Conservation (phyloP, 2,888 invertebrate species). For the Agrotis clavis region DNA sequence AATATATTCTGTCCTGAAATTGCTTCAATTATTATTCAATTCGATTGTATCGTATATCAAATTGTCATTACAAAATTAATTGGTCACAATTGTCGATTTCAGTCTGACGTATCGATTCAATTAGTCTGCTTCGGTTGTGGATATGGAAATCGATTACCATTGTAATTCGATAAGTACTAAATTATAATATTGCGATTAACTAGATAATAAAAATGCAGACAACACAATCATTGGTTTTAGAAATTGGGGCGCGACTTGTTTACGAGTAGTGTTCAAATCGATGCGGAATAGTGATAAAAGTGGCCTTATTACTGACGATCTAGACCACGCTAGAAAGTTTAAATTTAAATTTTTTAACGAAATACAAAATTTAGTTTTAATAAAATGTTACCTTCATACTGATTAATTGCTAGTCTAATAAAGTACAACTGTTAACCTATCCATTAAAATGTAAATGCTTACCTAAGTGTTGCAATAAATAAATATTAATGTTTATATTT, state of each 20-base stretch:
- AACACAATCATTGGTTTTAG: background rate
- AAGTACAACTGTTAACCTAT: slow-evolving; percentile 13
- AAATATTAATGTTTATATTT: slow-evolving; percentile 26
- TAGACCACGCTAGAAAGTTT: slow-evolving; percentile 11
- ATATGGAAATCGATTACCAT: slow-evolving; percentile 34
- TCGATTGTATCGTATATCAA: slow-evolving; percentile 17
- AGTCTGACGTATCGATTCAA: slow-evolving; percentile 42
- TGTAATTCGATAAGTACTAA: slow-evolving; percentile 38
- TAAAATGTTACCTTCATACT: background rate
- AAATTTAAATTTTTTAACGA: background rate
- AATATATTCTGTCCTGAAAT: background rate
- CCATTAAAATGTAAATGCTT: slow-evolving; percentile 23
- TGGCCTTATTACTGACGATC: slow-evolving; percentile 2
- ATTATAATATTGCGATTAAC: slow-evolving; percentile 31
- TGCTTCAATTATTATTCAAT: slow-evolving; percentile 7
- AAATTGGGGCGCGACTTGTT: slow-evolving; percentile 27
- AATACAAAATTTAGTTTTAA: background rate
- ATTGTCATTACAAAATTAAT: slow-evolving; percentile 32
- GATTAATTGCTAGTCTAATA: slow-evolving; percentile 11
- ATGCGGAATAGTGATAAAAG: background rate
- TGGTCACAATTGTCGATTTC: slow-evolving; percentile 41
- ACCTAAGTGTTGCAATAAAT: slow-evolving; percentile 32
- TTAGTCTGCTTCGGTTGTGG: slow-evolving; percentile 27
- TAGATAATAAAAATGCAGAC: slow-evolving; percentile 1
- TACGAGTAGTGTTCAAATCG: slow-evolving; percentile 10